Evolutionary conservation across 2,113 vertebrate species (phyloP).

Genomic region (Cyanoderma ruficeps): DNA sequence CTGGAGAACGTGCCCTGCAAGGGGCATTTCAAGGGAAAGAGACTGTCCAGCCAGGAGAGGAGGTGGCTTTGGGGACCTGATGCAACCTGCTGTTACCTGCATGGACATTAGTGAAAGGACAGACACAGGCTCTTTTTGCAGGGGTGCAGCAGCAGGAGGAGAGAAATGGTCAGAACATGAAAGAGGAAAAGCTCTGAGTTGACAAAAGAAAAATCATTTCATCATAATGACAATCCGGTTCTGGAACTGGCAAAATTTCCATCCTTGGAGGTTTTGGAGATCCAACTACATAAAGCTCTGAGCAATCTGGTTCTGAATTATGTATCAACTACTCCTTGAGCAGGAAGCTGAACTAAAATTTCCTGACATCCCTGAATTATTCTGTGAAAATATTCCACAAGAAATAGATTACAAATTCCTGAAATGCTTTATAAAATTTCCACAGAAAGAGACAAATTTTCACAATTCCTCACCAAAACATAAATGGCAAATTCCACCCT

Average conservation of each 20-base stretch:
- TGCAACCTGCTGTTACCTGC: not conserved
- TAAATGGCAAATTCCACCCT: not conserved
- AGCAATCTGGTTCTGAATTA: not conserved
- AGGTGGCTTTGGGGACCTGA: not conserved
- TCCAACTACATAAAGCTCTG: not conserved
- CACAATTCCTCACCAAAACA: not conserved
- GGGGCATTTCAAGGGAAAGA: not conserved
- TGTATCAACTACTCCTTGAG: not conserved
- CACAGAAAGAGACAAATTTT: not conserved
- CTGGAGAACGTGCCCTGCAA: accelerated
- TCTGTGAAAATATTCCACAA: not conserved
- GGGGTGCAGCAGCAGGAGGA: not conserved
- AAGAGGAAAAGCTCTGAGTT: not conserved
- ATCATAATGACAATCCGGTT: not conserved
- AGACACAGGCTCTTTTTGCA: not conserved
- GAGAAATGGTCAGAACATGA: not conserved
- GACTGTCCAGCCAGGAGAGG: not conserved
- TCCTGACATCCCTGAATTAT: not conserved
- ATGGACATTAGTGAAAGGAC: not conserved
- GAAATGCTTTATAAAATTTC: not conserved
- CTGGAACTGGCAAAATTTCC: not conserved
- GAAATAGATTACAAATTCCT: not conserved
- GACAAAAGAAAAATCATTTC: not conserved
- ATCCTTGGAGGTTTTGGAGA: not conserved
- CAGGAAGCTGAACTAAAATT: not conserved